Evolutionary conservation across 2,113 vertebrate genomes (phyloP), one percentile per base, ranked within the genome.

Genomic region (Cariama cristata): DNA sequence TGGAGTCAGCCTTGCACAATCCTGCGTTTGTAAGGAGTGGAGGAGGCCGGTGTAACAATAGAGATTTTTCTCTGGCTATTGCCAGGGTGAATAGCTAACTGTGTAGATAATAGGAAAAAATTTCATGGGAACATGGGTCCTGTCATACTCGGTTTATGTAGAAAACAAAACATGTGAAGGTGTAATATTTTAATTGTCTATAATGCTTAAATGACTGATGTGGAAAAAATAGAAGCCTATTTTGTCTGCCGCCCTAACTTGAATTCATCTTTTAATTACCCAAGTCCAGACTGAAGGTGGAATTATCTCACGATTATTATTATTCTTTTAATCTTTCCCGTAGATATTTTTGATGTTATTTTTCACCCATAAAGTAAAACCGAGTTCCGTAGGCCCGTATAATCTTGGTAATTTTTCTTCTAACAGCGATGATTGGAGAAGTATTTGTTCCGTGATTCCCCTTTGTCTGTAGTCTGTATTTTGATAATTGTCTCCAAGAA

Each of bases 181-280:
- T 93, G 26, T 55, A 73, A 47, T 93, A 50, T 71, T 84, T 84
- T 66, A 76, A 52, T 86, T 77, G 50, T 86, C 52, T 68, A 2
- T 59, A 71, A 33, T 35, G 45, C 47, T 88, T 59, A 63, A 74
- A 27, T 71, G 64, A 47, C 8, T 93, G 72, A 74, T 59, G 33
- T 53, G 56, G 42, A 18, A 56, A 90, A 93, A 88, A 21, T 5
- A 60, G 45, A 73, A 76, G 32, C 28, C 2, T 28, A 1, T 88
- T 95, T 56, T 79, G 20, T 71, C 42, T 80, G 32, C 26, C 62
- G 26, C 68, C 69, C 38, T 67, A 12, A 44, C 59, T 63, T 93
- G 49, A 83, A 83, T 94, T 86, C 38, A 76, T 95, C 76, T 38
- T 72, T 77, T 93, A 94, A 86, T 93, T 92, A 89, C 40, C 0